phyloP scores from a whole-genome alignment of 2,113 vertebrate genomes.

The Paracanthobrama guichenoti region DNA sequence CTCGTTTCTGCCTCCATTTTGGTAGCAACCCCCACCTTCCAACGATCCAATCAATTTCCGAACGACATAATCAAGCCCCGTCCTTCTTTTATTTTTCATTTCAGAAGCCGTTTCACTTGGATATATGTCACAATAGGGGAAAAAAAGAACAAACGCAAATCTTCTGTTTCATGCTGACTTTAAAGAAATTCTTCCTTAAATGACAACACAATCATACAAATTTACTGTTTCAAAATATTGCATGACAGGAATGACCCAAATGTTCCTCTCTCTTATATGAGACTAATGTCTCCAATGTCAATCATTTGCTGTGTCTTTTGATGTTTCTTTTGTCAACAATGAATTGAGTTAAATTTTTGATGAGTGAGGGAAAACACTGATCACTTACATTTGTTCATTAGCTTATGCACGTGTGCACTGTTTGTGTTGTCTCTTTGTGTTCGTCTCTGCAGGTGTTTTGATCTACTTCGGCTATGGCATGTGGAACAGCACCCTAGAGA shows the following conservation, averaged over 20 bases:
- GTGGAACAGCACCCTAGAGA: slow-evolving; percentile 97
- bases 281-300: not conserved
- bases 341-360: not conserved
- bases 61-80: too few species aligned
- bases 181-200: not conserved
- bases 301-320: slow-evolving; percentile 1
- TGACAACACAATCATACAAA: not conserved
- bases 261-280: not conserved
- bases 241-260: not conserved
- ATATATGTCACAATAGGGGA: too few species aligned
- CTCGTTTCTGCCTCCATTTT: too few species aligned
- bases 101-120: too few species aligned
- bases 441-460: slow-evolving; percentile 81
- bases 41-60: too few species aligned
- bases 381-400: not conserved
- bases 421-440: slow-evolving; percentile 19
- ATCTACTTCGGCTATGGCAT: slow-evolving; percentile 99
- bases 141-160: too few species aligned
- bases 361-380: not conserved
- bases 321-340: not conserved
- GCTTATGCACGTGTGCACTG: slow-evolving; percentile 7
- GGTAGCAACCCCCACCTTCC: too few species aligned
- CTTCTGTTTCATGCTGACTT: too few species aligned
- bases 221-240: not conserved
- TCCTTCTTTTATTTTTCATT: too few species aligned